Percentiles rank a stretch among this genome's conserved stretches.
phyloP scores from a whole-genome alignment of 2,888 invertebrate genomes.

The Drosophila nr. perissopoda region DNA sequence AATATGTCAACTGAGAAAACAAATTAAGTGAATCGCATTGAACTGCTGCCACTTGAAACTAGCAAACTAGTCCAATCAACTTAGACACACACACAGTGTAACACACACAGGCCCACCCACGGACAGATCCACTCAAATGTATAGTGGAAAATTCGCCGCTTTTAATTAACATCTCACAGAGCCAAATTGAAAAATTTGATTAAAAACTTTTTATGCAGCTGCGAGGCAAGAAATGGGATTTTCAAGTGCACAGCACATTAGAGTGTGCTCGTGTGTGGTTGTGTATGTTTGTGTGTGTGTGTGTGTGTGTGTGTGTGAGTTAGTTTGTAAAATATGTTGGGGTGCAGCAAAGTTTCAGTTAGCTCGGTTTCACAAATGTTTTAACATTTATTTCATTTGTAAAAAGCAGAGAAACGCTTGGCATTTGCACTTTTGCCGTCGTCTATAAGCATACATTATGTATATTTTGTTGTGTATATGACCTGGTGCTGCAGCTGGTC shows the following conservation, averaged over 20 bases:
- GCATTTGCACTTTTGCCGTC: slow-evolving; percentile 44
- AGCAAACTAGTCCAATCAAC: slow-evolving; percentile 48
- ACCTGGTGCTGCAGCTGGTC: background rate
- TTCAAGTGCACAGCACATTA: slow-evolving; percentile 62
- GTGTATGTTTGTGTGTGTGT: slow-evolving; percentile 11
- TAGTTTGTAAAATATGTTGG: slow-evolving; percentile 34
- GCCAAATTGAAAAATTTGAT: slow-evolving; percentile 80
- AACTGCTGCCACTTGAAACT: slow-evolving; percentile 43
- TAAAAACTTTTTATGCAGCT: slow-evolving; percentile 70
- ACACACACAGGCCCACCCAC: slow-evolving; percentile 2
- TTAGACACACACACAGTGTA: slow-evolving; percentile 11
- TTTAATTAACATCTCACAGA: slow-evolving; percentile 76
- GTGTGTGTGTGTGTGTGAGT: slow-evolving; percentile 6
- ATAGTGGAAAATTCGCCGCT: slow-evolving; percentile 42
- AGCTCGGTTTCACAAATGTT: slow-evolving; percentile 77
- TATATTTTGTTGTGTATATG: background rate
- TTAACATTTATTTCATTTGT: slow-evolving; percentile 74
- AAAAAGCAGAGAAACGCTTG: slow-evolving; percentile 52
- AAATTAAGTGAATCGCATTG: slow-evolving; percentile 61
- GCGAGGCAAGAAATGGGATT: slow-evolving; percentile 57
- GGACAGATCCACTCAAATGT: background rate
- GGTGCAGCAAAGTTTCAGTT: slow-evolving; percentile 66
- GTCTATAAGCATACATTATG: background rate
- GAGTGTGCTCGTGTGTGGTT: background rate
- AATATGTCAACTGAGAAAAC: slow-evolving; percentile 42